Percentiles rank a stretch among this genome's conserved stretches.
Conservation (phyloP, 2,888 invertebrate species). For the Epinotia bilunana region DNA sequence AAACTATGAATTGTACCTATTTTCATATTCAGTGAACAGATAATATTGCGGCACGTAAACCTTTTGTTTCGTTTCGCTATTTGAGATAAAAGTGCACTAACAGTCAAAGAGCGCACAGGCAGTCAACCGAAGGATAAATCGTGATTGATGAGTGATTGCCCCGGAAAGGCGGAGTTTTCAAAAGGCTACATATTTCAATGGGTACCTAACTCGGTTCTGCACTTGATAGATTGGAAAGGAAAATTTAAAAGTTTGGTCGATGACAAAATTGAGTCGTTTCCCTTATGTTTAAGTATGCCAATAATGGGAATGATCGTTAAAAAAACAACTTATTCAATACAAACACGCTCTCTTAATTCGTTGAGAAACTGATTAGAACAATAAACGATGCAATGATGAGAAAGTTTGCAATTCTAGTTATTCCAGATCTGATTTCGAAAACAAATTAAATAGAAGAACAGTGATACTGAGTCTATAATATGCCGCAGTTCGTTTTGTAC, state of each 20-base stretch:
- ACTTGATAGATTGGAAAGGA: slow-evolving; percentile 15
- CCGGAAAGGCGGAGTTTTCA: slow-evolving; percentile 12
- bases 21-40: no score
- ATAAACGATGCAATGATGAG: slow-evolving; percentile 45
- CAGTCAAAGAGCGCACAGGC: neutral
- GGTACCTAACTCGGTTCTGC: neutral
- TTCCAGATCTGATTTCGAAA: slow-evolving; percentile 14
- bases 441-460: neutral
- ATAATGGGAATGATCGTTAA: neutral
- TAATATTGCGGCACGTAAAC: neutral
- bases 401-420: slow-evolving; percentile 40
- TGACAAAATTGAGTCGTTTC: neutral
- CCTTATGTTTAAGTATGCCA: neutral
- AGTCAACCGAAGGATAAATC: slow-evolving; percentile 1
- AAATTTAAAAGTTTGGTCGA: slow-evolving; percentile 8
- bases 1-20: no score
- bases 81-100: neutral
- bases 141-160: slow-evolving; percentile 34
- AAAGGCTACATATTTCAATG: slow-evolving; percentile 20
- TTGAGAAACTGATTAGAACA: neutral
- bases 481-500: slow-evolving; percentile 10
- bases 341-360: neutral
- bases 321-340: neutral
- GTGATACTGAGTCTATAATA: neutral
- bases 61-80: neutral